A percentile compares a stretch with the other conserved stretches of the same genome.
Conservation (phyloP, 2,888 invertebrate genomes). For the Hypomecis atomaria region DNA sequence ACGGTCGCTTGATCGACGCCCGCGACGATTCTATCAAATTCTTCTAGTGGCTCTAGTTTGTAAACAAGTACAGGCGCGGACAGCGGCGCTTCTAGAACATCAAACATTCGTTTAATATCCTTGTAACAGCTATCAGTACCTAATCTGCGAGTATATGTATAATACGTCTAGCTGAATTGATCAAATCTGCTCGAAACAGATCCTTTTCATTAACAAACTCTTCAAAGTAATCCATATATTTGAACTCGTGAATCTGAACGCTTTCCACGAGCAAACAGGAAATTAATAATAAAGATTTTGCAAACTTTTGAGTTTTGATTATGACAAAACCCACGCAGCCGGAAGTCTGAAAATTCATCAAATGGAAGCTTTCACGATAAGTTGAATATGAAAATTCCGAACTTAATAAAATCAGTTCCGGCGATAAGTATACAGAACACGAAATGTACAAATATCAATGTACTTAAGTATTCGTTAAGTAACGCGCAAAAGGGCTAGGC, state of each 20-base stretch:
- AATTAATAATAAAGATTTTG: too few species aligned
- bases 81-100: constrained; percentile 16
- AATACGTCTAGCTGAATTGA: too few species aligned
- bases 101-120: neutral
- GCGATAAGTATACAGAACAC: constrained; percentile 33
- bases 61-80: constrained; percentile 40
- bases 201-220: too few species aligned
- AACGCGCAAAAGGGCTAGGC: constrained; percentile 53
- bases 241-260: too few species aligned
- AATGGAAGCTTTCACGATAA: neutral
- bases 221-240: too few species aligned
- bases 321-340: too few species aligned
- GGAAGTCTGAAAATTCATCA: neutral
- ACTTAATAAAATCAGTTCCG: constrained; percentile 23
- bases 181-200: too few species aligned
- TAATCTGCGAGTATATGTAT: too few species aligned
- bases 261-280: too few species aligned
- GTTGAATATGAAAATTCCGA: neutral
- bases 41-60: constrained; percentile 40
- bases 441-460: constrained; percentile 36
- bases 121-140: too few species aligned
- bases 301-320: too few species aligned
- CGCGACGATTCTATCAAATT: constrained; percentile 52
- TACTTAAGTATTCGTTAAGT: constrained; percentile 12
- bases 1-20: constrained; percentile 59